phyloP scores from a whole-genome alignment of 2,113 vertebrate genomes.

The Carollia perspicillata region DNA sequence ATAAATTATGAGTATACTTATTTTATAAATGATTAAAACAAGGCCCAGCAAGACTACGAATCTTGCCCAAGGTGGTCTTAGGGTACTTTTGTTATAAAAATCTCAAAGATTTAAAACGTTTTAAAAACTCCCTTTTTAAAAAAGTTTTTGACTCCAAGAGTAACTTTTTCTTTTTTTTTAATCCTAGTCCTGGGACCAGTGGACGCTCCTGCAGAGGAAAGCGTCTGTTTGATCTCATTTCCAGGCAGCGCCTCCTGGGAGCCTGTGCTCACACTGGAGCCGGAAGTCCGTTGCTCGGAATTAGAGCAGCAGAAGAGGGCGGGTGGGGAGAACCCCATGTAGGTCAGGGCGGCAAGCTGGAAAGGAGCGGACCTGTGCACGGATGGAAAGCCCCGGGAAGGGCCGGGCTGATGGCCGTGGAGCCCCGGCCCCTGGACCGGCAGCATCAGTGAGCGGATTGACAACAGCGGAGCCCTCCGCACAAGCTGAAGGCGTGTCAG shows the following conservation, averaged over 20 bases:
- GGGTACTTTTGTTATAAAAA: background rate
- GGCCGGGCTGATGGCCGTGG: background rate
- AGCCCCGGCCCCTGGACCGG: background rate
- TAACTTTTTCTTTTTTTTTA: background rate
- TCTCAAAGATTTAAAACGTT: background rate
- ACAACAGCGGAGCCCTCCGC: background rate
- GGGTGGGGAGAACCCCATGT: background rate
- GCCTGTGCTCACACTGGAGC: background rate
- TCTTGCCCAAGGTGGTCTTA: background rate
- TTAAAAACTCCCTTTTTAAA: background rate
- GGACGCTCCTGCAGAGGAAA: background rate
- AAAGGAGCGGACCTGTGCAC: background rate
- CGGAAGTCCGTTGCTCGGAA: background rate
- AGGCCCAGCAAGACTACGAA: background rate
- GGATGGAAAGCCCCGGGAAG: background rate
- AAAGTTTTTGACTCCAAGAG: background rate
- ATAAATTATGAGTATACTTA: background rate
- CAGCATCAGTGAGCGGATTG: background rate
- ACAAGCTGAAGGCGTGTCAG: background rate
- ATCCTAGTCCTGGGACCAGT: background rate
- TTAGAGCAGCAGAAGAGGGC: background rate
- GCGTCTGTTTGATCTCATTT: background rate
- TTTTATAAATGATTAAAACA: constrained; percentile 2
- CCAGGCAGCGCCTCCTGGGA: background rate
- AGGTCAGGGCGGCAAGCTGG: background rate